These are phyloP conservation scores for Drosophila robusta DNA, from an alignment of 2,888 invertebrate genomes.

Conservation along the genomic window DNA sequence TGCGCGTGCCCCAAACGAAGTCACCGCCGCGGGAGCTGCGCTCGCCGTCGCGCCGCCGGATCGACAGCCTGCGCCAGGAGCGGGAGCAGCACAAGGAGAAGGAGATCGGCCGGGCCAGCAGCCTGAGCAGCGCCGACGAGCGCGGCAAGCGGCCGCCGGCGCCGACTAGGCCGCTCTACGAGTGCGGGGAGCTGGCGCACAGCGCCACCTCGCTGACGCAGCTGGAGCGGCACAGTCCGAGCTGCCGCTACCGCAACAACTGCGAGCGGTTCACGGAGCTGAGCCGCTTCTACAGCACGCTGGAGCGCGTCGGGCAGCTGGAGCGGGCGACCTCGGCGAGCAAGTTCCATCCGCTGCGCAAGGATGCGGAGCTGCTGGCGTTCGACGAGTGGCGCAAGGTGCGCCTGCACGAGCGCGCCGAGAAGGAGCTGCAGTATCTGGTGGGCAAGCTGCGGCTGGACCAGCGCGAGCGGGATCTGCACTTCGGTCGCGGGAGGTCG, in stretches of 20 bases:
- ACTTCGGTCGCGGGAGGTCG: conserved; percentile 92
- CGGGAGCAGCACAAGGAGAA: conserved; percentile 50
- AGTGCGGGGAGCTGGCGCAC: conserved; percentile 82
- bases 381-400: conserved; percentile 95
- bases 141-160: conserved; percentile 59
- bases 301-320: conserved; percentile 93
- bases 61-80: conserved; percentile 85
- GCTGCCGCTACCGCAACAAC: conserved; percentile 86
- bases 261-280: conserved; percentile 93
- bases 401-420: conserved; percentile 91
- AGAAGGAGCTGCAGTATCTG: conserved; percentile 91
- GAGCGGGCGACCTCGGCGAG: conserved; percentile 91
- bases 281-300: conserved; percentile 92
- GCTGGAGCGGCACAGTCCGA: conserved; percentile 82
- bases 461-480: conserved; percentile 93
- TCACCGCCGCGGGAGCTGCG: conserved; percentile 84
- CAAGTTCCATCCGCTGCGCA: conserved; percentile 90
- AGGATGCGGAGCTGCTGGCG: conserved; percentile 93
- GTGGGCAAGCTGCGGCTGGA: conserved; percentile 91
- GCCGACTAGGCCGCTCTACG: conserved; percentile 64
- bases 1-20: conserved; percentile 85
- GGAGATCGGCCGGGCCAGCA: conserved; percentile 87
- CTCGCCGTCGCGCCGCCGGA: conserved; percentile 89
- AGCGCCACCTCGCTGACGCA: conserved; percentile 86
- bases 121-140: conserved; percentile 88